A percentile compares a stretch with the other conserved stretches of the same genome.
Conservation (phyloP, 2,888 invertebrate genomes). For the Cryptophagus acutangulus region DNA sequence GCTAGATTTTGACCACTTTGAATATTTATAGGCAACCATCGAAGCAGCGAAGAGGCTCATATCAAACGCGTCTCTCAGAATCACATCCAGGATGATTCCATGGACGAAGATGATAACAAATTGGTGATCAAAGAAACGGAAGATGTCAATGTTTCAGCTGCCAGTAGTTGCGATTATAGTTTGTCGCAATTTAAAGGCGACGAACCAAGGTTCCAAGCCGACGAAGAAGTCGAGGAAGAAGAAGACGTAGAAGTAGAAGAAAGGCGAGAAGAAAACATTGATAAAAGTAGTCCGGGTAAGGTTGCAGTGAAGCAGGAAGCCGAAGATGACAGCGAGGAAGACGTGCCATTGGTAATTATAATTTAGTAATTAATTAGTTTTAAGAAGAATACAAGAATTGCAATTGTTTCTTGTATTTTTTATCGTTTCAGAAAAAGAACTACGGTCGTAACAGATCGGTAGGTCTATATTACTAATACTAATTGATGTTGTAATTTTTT, state of each 20-base stretch:
- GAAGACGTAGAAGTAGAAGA: slow-evolving; percentile 50
- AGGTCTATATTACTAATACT: neutral
- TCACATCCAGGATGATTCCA: slow-evolving; percentile 35
- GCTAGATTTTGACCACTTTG: neutral
- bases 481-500: neutral
- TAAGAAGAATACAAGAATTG: neutral
- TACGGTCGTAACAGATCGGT: neutral
- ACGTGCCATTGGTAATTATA: slow-evolving; percentile 65
- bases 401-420: no score
- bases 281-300: slow-evolving; percentile 24
- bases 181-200: slow-evolving; percentile 60
- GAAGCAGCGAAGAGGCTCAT: no score
- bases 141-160: slow-evolving; percentile 30
- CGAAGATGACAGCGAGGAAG: slow-evolving; percentile 60
- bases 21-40: no score
- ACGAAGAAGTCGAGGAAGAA: slow-evolving; percentile 35
- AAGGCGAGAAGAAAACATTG: slow-evolving; percentile 22
- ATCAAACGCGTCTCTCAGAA: no score
- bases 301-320: slow-evolving; percentile 35
- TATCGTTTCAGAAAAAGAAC: neutral
- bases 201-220: slow-evolving; percentile 46
- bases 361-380: neutral
- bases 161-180: slow-evolving; percentile 69
- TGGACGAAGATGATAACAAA: slow-evolving; percentile 45
- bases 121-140: slow-evolving; percentile 44